A percentile compares a stretch with the other conserved stretches of the same genome.
Evolutionary conservation across 2,888 invertebrate species (phyloP).

Genomic region (Trachelus troglodyta): DNA sequence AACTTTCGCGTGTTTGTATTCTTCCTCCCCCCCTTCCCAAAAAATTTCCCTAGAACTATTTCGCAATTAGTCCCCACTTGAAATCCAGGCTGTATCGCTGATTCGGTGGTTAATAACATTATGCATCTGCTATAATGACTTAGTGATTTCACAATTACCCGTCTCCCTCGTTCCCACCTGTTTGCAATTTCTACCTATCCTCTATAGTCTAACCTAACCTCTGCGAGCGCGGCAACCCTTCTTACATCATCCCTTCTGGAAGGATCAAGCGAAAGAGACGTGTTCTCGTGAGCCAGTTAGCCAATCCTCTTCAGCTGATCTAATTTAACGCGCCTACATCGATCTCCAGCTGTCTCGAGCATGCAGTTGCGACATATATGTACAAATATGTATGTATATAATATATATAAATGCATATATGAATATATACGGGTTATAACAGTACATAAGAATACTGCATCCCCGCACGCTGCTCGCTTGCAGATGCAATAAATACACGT

Average conservation of each 20-base stretch:
- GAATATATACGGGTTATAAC: background rate
- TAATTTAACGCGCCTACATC: conserved; percentile 61
- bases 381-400: no score
- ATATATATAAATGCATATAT: no score
- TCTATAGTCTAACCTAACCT: no score
- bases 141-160: background rate
- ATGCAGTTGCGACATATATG: background rate
- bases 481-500: no score
- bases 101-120: background rate
- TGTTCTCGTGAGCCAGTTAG: conserved; percentile 36
- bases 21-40: no score
- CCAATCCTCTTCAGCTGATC: conserved; percentile 61
- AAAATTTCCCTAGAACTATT: background rate
- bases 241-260: background rate
- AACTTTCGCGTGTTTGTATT: background rate
- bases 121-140: background rate
- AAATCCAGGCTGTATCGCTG: background rate
- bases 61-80: background rate
- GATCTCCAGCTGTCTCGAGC: conserved; percentile 55
- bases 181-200: background rate
- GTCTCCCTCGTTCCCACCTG: background rate
- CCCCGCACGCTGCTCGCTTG: no score
- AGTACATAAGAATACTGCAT: background rate
- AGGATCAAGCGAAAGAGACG: background rate
- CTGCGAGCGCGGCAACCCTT: background rate